Conservation (phyloP, 2,888 invertebrate species). For the Trimorus sp. region DNA sequence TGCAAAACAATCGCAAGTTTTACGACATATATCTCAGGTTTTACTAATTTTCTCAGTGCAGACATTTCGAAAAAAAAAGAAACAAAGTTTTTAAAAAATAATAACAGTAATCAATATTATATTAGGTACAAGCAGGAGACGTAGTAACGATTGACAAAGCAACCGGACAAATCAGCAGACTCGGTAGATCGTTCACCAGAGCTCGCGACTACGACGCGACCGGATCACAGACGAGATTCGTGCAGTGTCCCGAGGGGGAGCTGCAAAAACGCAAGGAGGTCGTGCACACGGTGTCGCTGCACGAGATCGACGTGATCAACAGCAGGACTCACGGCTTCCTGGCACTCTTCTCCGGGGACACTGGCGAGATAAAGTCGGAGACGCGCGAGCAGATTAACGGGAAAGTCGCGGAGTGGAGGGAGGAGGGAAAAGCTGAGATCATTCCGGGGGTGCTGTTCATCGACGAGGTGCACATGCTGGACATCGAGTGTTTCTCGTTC, state of each 20-base stretch:
- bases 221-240: conserved; percentile 92
- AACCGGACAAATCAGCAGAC: conserved; percentile 94
- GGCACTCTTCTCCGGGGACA: conserved; percentile 99
- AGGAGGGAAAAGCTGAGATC: conserved; percentile 99
- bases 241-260: conserved; percentile 99
- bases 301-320: conserved; percentile 99
- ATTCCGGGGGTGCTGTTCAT: conserved; percentile 98
- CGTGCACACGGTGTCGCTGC: conserved; percentile 98
- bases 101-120: conserved; percentile 14
- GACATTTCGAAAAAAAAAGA: too few species aligned
- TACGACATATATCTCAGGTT: too few species aligned
- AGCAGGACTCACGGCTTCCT: conserved; percentile 98
- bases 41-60: too few species aligned
- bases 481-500: conserved; percentile 99
- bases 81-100: conserved; percentile 9
- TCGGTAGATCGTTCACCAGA: conserved; percentile 97
- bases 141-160: conserved; percentile 99
- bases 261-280: conserved; percentile 98
- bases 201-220: conserved; percentile 99
- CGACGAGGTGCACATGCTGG: conserved; percentile 99
- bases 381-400: conserved; percentile 99
- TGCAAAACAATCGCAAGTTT: too few species aligned
- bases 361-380: conserved; percentile 99
- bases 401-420: conserved; percentile 99
- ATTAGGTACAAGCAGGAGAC: conserved; percentile 93